Base-by-base conservation (phyloP, 37 sponge, comb jelly and placozoan species). In the Ianthella basta region DNA sequence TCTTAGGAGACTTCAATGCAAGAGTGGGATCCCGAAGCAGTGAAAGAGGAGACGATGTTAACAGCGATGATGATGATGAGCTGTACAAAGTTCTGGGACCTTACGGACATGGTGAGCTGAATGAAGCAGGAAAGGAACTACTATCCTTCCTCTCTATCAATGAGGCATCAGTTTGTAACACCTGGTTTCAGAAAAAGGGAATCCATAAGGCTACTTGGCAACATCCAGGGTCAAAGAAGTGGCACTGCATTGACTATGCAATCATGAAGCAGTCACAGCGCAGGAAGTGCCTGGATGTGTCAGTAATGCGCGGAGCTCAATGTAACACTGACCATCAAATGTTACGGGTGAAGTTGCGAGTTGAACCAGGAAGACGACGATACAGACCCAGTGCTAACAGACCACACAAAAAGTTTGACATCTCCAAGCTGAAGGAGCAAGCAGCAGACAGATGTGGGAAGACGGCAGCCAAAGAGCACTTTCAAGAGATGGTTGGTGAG, bases 171-270 rank as follows among this genome's bases (percentile, higher is more conserved):
- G 75, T 36, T 12, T 72, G 84, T 57, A 84, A 83, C 59, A 84
- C 84, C 32, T 84, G 75, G 74, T 84, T 72, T 59, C 19, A 20
- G 21, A 84, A 84, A 32, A 66, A 50, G 56, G 74, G 66, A 10
- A 80, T 87, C 21, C 82, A 87, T 59, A 80, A 80, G 70, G 34
- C 50, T 15, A 87, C 87, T 44, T 87, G 88, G 83, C 83, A 87
- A 27, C 75, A 87, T 57, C 88, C 88, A 8, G 41, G 33, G 25
- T 82, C 34, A 30, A 73, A 55, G 41, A 15, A 33, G 37, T 74
- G 74, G 85, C 68, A 82, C 39, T 82, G 67, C 2, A 70, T 84
- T 55, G 75, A 72, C 25, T 84, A 59, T 55, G 74, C 34, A 12
- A 70, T 84, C 20, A 63, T 82, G 50, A 32, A 37, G 15, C 64